Evolutionary conservation across 2,888 invertebrate genomes (phyloP).

Genomic region (Acrobasis consociella): DNA sequence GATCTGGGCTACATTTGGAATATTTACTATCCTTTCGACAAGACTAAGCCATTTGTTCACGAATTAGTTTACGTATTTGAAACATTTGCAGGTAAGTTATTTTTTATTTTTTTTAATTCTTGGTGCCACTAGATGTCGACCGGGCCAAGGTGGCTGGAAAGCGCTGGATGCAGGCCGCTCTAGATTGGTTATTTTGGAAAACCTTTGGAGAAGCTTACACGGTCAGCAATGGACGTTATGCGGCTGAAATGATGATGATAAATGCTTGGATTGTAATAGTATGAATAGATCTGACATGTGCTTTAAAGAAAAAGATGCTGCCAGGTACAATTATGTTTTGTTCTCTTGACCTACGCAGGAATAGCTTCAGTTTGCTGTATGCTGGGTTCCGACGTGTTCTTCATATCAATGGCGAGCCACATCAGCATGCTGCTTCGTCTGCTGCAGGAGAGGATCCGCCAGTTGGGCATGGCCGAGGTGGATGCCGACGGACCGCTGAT

Average conservation of each 20-base stretch:
- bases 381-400: conserved; percentile 64
- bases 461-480: conserved; percentile 35
- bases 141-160: too few relatives aligned
- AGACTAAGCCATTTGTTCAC: conserved; percentile 57
- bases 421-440: conserved; percentile 64
- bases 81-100: conserved; percentile 52
- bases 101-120: conserved; percentile 25
- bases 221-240: too few relatives aligned
- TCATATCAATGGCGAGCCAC: conserved; percentile 69
- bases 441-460: conserved; percentile 59
- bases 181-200: too few relatives aligned
- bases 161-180: too few relatives aligned
- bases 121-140: too few relatives aligned
- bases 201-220: too few relatives aligned
- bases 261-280: too few relatives aligned
- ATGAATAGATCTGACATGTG: too few relatives aligned
- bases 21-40: conserved; percentile 66
- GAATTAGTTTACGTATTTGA: conserved; percentile 58
- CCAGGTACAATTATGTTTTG: too few relatives aligned
- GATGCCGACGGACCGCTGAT: conserved; percentile 6
- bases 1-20: conserved; percentile 61
- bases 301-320: too few relatives aligned
- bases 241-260: too few relatives aligned
- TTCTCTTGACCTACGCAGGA: conserved; percentile 37
- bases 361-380: conserved; percentile 59